phyloP scores from a whole-genome alignment of 1,140 invertebrate genomes.

The Teleogryllus occipitalis region DNA sequence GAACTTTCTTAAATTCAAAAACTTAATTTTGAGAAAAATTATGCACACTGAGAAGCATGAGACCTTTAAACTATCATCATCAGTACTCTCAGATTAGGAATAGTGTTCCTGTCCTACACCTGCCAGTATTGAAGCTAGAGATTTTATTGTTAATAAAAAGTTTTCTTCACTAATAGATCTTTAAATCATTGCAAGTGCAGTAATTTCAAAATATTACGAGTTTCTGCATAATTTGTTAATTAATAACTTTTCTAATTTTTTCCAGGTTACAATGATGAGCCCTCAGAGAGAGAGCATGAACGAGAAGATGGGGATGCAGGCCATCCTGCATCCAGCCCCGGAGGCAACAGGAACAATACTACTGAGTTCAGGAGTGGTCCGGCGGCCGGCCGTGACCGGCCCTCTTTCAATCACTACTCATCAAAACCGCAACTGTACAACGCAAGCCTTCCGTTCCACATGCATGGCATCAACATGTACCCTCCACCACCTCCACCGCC shows the following conservation, averaged over 20 bases:
- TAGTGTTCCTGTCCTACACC: too few species aligned
- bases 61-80: too few species aligned
- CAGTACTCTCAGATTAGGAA: too few species aligned
- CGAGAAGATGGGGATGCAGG: neutral
- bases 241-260: neutral
- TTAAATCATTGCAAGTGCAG: too few species aligned
- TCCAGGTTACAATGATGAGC: neutral
- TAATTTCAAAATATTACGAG: too few species aligned
- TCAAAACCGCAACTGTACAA: conserved; percentile 27
- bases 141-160: too few species aligned
- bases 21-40: too few species aligned
- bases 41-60: too few species aligned
- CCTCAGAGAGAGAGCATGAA: conserved; percentile 9
- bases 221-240: neutral
- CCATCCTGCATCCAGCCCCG: neutral
- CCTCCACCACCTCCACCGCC: conserved; percentile 27
- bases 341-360: neutral
- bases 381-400: conserved; percentile 17
- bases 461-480: conserved; percentile 24
- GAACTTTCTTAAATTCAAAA: too few species aligned
- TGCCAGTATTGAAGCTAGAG: too few species aligned
- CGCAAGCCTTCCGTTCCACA: conserved; percentile 25
- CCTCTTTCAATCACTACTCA: conserved; percentile 26
- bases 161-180: too few species aligned
- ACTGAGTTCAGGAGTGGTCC: conserved; percentile 5